Evolutionary conservation across 2,888 invertebrate species (phyloP).

Genomic region (Apamea monoglypha): DNA sequence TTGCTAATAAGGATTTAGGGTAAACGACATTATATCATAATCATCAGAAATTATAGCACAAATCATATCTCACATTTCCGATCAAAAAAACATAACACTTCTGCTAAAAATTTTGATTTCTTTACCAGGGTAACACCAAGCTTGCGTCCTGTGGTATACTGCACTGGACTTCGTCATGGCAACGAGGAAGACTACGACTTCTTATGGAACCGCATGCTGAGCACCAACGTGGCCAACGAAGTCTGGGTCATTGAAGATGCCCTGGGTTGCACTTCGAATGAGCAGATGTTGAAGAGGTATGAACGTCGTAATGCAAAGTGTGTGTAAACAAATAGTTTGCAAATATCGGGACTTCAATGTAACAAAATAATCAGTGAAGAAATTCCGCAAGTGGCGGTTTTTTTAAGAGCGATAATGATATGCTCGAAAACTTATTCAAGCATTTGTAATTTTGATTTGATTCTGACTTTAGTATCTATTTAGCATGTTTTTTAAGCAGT

Average conservation of each 20-base stretch:
- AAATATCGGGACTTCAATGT: background rate
- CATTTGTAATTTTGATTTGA: background rate
- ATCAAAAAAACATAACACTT: background rate
- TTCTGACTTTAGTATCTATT: background rate
- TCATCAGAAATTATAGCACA: too few relatives aligned
- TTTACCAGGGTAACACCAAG: conserved; percentile 81
- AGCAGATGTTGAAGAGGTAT: conserved; percentile 89
- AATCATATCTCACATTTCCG: background rate
- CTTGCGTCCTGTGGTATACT: conserved; percentile 91
- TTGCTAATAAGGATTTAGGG: too few relatives aligned
- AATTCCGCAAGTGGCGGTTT: too few relatives aligned
- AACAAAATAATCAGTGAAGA: too few relatives aligned
- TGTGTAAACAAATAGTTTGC: too few relatives aligned
- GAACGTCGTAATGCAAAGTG: too few relatives aligned
- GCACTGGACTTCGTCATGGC: conserved; percentile 91
- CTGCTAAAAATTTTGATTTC: background rate
- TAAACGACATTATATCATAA: too few relatives aligned
- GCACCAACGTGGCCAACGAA: conserved; percentile 91
- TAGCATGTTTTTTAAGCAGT: conserved; percentile 3
- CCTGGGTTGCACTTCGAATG: conserved; percentile 91
- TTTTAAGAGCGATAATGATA: background rate
- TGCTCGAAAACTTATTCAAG: background rate
- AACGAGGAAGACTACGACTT: conserved; percentile 91
- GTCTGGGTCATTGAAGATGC: conserved; percentile 90
- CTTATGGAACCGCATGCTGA: conserved; percentile 90